phyloP scores from a whole-genome alignment of 1,140 invertebrate species.

The Euura lappo region DNA sequence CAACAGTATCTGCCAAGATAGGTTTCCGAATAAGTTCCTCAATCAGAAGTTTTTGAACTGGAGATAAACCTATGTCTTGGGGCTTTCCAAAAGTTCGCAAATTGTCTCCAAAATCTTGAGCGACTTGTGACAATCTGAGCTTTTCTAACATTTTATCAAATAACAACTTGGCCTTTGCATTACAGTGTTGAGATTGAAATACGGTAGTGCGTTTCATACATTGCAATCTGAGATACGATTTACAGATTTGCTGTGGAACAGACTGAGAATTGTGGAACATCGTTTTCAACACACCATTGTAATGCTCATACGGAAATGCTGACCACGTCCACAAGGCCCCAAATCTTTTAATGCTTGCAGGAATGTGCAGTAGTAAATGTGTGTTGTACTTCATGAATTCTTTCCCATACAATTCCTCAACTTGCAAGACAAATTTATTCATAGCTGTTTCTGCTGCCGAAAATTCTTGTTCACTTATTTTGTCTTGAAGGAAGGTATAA shows the following conservation, averaged over 20 bases:
- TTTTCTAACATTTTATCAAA: too few relatives aligned
- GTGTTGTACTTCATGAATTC: conserved; percentile 30
- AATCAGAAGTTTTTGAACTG: too few relatives aligned
- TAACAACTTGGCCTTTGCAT: too few relatives aligned
- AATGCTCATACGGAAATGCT: conserved; percentile 34
- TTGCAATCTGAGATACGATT: conserved; percentile 23
- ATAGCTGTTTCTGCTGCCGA: conserved; percentile 13
- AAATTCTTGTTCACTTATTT: conserved; percentile 20
- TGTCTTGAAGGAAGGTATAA: conserved; percentile 23
- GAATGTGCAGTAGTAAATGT: conserved; percentile 29
- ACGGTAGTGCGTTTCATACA: background rate
- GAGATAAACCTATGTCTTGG: too few relatives aligned
- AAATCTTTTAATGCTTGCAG: conserved; percentile 25
- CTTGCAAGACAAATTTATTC: conserved; percentile 19
- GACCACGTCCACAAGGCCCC: conserved; percentile 34
- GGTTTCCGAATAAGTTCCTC: too few relatives aligned
- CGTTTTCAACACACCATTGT: conserved; percentile 24
- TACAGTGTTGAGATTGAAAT: too few relatives aligned
- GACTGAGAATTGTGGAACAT: conserved; percentile 26
- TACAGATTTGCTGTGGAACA: conserved; percentile 24
- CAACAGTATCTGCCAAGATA: too few relatives aligned
- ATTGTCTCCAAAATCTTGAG: too few relatives aligned
- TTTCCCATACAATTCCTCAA: conserved; percentile 25
- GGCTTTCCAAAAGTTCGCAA: too few relatives aligned
- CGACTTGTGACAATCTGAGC: too few relatives aligned